Evolutionary conservation across 2,797 vertebrate species (phyloP).

Genomic region (Scleropages formosus): DNA sequence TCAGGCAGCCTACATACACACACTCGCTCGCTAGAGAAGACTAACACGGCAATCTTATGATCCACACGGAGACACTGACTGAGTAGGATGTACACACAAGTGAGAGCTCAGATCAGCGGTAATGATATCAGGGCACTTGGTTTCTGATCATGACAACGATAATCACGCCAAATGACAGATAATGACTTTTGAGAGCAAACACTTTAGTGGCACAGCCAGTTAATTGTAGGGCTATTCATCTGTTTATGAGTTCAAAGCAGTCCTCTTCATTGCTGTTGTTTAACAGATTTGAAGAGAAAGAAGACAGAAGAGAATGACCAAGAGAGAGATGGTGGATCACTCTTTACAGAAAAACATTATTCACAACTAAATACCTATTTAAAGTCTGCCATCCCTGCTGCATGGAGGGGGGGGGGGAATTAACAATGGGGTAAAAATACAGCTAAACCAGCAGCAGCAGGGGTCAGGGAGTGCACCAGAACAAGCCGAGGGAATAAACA

Average conservation of each 20-base stretch:
- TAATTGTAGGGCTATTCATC: constrained; percentile 25
- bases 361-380: not conserved
- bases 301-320: not conserved
- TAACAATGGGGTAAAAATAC: not conserved
- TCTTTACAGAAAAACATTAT: not conserved
- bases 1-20: too few species aligned
- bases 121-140: constrained; percentile 46
- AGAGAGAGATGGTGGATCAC: not conserved
- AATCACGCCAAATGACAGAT: constrained; percentile 40
- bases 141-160: constrained; percentile 53
- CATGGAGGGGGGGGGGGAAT: not conserved
- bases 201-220: constrained; percentile 35
- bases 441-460: not conserved
- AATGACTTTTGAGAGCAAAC: constrained; percentile 48
- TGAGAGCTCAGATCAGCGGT: constrained; percentile 50
- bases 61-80: not conserved
- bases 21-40: not conserved
- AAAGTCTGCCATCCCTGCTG: not conserved
- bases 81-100: constrained; percentile 36
- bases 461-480: not conserved
- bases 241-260: constrained; percentile 20
- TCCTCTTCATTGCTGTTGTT: constrained; percentile 7
- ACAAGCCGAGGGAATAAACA: too few species aligned
- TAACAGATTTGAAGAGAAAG: constrained; percentile 8
- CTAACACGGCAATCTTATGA: not conserved